phyloP scores from a whole-genome alignment of 2,888 invertebrate genomes.

The Ophion slaviceki region DNA sequence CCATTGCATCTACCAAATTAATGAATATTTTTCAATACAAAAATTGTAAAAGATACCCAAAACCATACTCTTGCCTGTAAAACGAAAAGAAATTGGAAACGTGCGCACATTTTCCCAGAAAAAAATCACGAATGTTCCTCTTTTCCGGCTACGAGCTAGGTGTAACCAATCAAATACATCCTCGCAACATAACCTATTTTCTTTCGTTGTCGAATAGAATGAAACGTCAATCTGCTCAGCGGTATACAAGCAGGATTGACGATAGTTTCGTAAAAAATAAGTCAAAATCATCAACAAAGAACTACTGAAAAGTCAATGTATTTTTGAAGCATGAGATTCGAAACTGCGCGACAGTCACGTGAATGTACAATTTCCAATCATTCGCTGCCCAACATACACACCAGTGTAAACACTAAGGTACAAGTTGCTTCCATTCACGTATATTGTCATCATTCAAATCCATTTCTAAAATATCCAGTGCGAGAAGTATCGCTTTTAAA shows the following conservation, averaged over 20 bases:
- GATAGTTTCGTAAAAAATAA: neutral
- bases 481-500: neutral
- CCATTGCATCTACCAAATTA: no score
- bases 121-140: no score
- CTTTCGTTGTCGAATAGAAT: no score
- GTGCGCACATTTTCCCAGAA: no score
- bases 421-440: neutral
- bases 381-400: neutral
- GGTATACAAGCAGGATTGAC: neutral
- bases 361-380: conserved; percentile 2
- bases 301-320: neutral
- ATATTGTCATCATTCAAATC: conserved; percentile 8
- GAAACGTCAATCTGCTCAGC: neutral
- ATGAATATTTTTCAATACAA: no score
- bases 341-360: conserved; percentile 3
- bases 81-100: no score
- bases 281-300: neutral
- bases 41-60: no score
- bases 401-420: conserved; percentile 20
- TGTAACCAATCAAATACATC: neutral
- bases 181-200: neutral
- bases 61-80: no score
- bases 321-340: conserved; percentile 1
- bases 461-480: neutral
- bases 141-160: neutral